Evolutionary conservation across 92 coral and sea anemone species (phyloP).

Genomic region (Actinernus sp.): DNA sequence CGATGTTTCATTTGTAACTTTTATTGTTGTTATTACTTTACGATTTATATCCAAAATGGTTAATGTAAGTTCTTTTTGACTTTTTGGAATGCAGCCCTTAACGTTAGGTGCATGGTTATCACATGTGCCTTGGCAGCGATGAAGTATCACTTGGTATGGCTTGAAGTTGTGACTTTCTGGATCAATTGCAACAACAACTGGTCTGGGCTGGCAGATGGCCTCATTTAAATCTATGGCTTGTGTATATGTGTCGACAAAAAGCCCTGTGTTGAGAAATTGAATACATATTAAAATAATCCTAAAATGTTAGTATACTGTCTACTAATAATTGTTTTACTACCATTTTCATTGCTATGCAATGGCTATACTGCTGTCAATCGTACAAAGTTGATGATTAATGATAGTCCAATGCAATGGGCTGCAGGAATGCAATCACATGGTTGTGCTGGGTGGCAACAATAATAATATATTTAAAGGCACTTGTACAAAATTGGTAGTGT

Average conservation of each 20-base stretch:
- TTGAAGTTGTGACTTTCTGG: neutral
- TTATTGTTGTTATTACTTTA: neutral
- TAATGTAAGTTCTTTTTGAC: neutral
- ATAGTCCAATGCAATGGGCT: no score
- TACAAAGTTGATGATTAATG: no score
- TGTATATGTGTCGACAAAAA: neutral
- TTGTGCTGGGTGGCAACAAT: no score
- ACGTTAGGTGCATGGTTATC: slow-evolving; percentile 2
- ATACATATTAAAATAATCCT: no score
- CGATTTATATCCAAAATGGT: slow-evolving; percentile 1
- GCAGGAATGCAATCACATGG: no score
- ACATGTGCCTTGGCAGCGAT: slow-evolving; percentile 68
- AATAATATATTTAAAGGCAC: no score
- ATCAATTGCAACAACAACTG: slow-evolving; percentile 17
- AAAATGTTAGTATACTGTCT: no score
- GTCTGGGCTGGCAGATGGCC: slow-evolving; percentile 44
- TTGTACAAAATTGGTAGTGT: no score
- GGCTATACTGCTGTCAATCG: no score
- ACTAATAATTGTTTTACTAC: no score
- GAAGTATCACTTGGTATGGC: slow-evolving; percentile 52
- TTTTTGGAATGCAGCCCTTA: slow-evolving; percentile 7
- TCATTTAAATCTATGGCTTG: neutral
- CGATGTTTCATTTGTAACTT: slow-evolving; percentile 14
- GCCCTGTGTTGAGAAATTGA: no score
- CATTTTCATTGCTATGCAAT: no score